Base-by-base conservation (phyloP, 2,888 invertebrate genomes). In the Agriotes lineatus region DNA sequence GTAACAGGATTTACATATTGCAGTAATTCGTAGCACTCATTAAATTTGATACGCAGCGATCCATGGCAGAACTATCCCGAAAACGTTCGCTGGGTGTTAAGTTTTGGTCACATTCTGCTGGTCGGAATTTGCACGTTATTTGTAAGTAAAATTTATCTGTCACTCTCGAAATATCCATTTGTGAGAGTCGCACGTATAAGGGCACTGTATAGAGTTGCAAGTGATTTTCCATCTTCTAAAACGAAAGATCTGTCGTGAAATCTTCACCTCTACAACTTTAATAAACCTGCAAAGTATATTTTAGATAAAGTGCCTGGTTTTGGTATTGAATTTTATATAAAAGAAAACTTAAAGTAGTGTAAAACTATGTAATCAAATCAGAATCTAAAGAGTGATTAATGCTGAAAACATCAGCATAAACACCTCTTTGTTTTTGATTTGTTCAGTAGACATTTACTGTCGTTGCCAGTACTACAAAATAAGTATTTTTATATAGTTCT, bases 81-180 rank as follows among this genome's bases (percentile, higher is more conserved):
- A 37, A 48, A 22, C 12, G 10, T 48, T 48, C 12, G 48, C 12
- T 48, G 52, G 18, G 14, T 25, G 25, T 25, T 7, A 25, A 25
- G 7, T 20, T 18, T 9, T 48, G 45, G 58, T 68, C 60, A 60
- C 45, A 44, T 69, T 69, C 69, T 64, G 69, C 69, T 59, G 69
- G 69, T 56, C 69, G 50, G 69, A 64, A 69, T 64, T 39, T 69
- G 64, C 64, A 69, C 60, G 25, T 22, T 44, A 30, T 44, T 25
- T 25, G 25, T 25, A 25, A 25, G 4, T 7, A 25, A 25, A 25
- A 25, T 25, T 7, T 25, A 33, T 12, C 57, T 39, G 6, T 12
- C 4, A 42, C 6, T 39, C 33, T 19, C n/a, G n/a, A n/a, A 33
- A n/a, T 16, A 18, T 7, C 6, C 9, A 18, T 14, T 42, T 14